Base-by-base conservation (phyloP, 2,888 invertebrate genomes). In the Dasypolia templi region DNA sequence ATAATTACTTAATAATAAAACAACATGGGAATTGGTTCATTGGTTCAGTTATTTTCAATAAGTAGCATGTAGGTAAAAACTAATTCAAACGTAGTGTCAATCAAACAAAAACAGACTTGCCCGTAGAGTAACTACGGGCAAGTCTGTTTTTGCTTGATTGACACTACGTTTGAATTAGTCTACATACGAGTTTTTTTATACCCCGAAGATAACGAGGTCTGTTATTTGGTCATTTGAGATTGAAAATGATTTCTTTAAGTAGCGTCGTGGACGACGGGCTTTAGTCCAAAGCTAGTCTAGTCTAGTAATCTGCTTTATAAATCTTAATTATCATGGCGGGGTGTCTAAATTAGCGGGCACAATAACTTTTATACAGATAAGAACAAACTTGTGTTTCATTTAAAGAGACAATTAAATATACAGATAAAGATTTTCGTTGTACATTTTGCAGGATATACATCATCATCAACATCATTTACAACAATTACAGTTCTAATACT, bases 281-380 rank as follows among this genome's bases (percentile, higher is more conserved):
- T 53, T 51, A 51, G 46, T 63, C 62, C 61, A 2, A 19, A 51
- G 0, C 67, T 69, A 68, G 29, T 26, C 55, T 49, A 44, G 61
- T 55, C n/a, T 49, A 9, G 12, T 75, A 35, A 75, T 62, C 62
- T 42, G 29, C 1, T 62, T 69, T 76, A 69, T 51, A 58, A 63
- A 76, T 76, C 76, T 53, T 63, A 76, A 63, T 76, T 63, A 70
- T 62, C 29, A 51, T n/a, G 26, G 22, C 75, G 32, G 32, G 39
- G n/a, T 61, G 29, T 55, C 26, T 55, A 29, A 61, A 61, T 75
- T 61, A 56, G 29, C 11, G 29, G 14, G 56, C n/a, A 46, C n/a
- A 58, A 53, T 76, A 69, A 70, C 49, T 76, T 58, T 29, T 3
- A 32, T 5, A n/a, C 12, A 58, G 76, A 63, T 59, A 76, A 69